Evolutionary conservation across 2,888 invertebrate species (phyloP).

Genomic region (Micoletzkya japonica): DNA sequence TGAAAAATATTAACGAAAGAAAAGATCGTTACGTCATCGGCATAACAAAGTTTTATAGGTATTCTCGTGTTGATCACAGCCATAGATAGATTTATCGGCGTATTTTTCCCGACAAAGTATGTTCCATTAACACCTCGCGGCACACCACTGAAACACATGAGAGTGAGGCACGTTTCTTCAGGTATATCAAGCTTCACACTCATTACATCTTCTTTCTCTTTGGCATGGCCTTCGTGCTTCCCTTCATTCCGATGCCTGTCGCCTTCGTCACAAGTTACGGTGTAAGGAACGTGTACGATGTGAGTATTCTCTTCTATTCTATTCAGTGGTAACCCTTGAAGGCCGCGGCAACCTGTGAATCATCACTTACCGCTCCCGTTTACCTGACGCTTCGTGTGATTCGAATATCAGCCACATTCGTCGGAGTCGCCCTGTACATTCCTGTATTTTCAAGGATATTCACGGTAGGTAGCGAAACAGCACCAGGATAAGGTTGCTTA

Average conservation of each 20-base stretch:
- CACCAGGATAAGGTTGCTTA: too few species aligned
- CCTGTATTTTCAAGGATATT: slow-evolving; percentile 13
- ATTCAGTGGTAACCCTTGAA: background rate
- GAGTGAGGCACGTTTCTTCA: background rate
- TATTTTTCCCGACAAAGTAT: slow-evolving; percentile 23
- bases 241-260: background rate
- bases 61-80: slow-evolving; percentile 13
- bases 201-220: slow-evolving; percentile 21
- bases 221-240: slow-evolving; percentile 12
- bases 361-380: background rate
- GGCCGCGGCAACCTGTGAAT: background rate
- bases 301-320: slow-evolving; percentile 2
- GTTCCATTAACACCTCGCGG: background rate
- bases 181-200: slow-evolving; percentile 15
- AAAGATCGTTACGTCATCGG: too few species aligned
- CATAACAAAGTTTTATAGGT: background rate
- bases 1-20: too few species aligned
- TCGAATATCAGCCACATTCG: slow-evolving; percentile 6
- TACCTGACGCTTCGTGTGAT: slow-evolving; percentile 6
- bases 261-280: slow-evolving; percentile 6
- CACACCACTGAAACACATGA: background rate
- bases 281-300: background rate
- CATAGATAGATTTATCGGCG: slow-evolving; percentile 21
- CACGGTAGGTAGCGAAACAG: too few species aligned
- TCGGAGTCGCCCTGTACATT: slow-evolving; percentile 2